phyloP scores from a whole-genome alignment of 35 echinoderm and acorn worm genomes.

The Anneissia japonica region DNA sequence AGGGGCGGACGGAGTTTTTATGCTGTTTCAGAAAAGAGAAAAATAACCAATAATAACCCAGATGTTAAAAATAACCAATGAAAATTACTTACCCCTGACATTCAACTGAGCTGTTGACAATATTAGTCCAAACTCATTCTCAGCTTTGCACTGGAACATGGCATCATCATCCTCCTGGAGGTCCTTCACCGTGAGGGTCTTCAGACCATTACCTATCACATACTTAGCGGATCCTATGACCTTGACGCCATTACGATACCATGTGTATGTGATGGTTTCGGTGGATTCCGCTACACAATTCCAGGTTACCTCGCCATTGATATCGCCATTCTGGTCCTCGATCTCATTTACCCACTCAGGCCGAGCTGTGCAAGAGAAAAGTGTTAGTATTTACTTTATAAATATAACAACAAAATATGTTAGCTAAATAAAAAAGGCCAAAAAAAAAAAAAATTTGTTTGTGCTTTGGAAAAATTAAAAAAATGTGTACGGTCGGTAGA shows the following conservation, averaged over 20 bases:
- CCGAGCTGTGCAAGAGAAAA: constrained; percentile 16
- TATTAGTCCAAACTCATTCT: constrained; percentile 31
- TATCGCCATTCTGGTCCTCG: constrained; percentile 31
- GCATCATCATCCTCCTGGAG: constrained; percentile 58
- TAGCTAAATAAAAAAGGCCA: too few species aligned
- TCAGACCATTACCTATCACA: constrained; percentile 28
- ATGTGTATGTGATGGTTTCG: constrained; percentile 35
- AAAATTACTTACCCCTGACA: constrained; percentile 63
- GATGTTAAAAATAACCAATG: too few species aligned
- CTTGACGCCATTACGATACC: constrained; percentile 61
- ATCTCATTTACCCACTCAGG: constrained; percentile 35
- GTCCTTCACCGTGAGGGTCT: constrained; percentile 37
- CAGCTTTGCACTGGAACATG: constrained; percentile 85
- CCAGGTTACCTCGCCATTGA: constrained; percentile 26
- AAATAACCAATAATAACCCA: too few species aligned
- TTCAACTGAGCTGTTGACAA: constrained; percentile 65
- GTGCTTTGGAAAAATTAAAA: too few species aligned
- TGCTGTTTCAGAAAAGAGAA: too few species aligned
- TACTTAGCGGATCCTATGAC: constrained; percentile 17
- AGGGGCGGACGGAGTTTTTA: too few species aligned
- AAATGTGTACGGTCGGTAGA: too few species aligned
- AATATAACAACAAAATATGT: too few species aligned
- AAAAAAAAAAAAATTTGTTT: too few species aligned
- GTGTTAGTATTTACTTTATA: too few species aligned
- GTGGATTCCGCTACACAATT: constrained; percentile 54